These are phyloP conservation scores for Paradoxurus hermaphroditus DNA, from an alignment of 2,113 vertebrate species.

Conservation along the genomic window DNA sequence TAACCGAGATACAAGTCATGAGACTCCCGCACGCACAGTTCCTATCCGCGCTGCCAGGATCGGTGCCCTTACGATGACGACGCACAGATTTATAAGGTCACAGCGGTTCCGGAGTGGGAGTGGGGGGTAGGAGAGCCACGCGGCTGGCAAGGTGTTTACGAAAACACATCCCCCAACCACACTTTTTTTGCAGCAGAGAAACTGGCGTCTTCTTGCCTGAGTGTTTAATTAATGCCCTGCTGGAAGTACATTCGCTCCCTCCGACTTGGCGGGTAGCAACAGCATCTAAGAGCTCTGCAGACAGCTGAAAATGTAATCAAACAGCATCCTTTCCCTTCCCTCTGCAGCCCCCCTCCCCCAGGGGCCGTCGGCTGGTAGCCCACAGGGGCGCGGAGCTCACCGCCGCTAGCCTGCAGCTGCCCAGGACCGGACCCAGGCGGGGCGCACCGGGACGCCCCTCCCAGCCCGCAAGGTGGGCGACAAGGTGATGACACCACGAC, in stretches of 20 bases:
- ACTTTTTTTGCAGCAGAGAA: slow-evolving; percentile 33
- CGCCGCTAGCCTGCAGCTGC: neutral
- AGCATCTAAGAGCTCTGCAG: slow-evolving; percentile 51
- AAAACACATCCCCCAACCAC: slow-evolving; percentile 36
- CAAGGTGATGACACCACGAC: slow-evolving; percentile 31
- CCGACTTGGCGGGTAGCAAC: slow-evolving; percentile 26
- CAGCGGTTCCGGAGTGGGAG: neutral
- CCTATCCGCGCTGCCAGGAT: neutral
- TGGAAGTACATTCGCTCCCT: slow-evolving; percentile 41
- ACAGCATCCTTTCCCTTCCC: neutral
- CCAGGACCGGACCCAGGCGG: neutral
- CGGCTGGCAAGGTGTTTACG: slow-evolving; percentile 23
- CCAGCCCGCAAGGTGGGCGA: slow-evolving; percentile 44
- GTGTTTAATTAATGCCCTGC: slow-evolving; percentile 54
- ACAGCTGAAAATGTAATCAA: slow-evolving; percentile 31
- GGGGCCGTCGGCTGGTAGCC: slow-evolving; percentile 1
- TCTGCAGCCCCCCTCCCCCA: neutral
- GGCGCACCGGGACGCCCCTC: neutral
- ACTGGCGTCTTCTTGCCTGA: slow-evolving; percentile 24
- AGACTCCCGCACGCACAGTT: neutral
- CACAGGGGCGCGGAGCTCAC: neutral
- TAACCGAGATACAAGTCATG: neutral
- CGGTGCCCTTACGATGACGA: slow-evolving; percentile 43
- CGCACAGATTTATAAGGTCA: slow-evolving; percentile 1
- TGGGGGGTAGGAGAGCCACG: neutral